Evolutionary conservation across 2,888 invertebrate species (phyloP).

Genomic region (Trichopoda pennipes): DNA sequence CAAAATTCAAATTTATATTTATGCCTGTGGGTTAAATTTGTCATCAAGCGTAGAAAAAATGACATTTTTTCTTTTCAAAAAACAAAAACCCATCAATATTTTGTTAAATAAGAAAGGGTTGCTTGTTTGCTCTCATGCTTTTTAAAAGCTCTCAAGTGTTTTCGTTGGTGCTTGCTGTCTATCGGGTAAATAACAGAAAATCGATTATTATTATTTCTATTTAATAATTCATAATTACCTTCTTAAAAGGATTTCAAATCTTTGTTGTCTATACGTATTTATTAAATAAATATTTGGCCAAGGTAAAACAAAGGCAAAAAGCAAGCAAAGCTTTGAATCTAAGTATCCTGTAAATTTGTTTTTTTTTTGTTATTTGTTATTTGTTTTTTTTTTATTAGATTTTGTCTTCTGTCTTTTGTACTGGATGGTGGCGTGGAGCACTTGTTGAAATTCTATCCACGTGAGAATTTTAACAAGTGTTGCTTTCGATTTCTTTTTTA

Average conservation of each 20-base stretch:
- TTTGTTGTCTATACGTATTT: constrained; percentile 52
- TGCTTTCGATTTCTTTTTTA: constrained; percentile 47
- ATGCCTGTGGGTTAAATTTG: constrained; percentile 73
- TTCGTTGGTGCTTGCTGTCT: neutral
- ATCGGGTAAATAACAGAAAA: constrained; percentile 68
- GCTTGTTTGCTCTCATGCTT: constrained; percentile 48
- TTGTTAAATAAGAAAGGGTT: constrained; percentile 71
- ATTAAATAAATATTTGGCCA: constrained; percentile 70
- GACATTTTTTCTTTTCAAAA: neutral
- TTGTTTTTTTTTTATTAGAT: constrained; percentile 41
- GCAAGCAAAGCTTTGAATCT: constrained; percentile 43
- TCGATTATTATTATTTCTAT: constrained; percentile 71
- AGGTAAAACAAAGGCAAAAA: constrained; percentile 62
- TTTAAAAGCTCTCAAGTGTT: constrained; percentile 43
- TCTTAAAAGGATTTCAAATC: constrained; percentile 40
- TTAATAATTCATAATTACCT: constrained; percentile 72
- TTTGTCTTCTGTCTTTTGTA: constrained; percentile 44
- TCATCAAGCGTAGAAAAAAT: constrained; percentile 70
- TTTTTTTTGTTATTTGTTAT: constrained; percentile 37
- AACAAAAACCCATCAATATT: constrained; percentile 57
- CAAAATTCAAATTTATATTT: constrained; percentile 53
- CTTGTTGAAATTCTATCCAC: constrained; percentile 79
- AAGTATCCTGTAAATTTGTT: constrained; percentile 55
- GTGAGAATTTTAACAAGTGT: constrained; percentile 79
- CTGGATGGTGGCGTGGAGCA: constrained; percentile 58